Conservation (phyloP, 2,113 vertebrate genomes). For the Aplodontia rufa region DNA sequence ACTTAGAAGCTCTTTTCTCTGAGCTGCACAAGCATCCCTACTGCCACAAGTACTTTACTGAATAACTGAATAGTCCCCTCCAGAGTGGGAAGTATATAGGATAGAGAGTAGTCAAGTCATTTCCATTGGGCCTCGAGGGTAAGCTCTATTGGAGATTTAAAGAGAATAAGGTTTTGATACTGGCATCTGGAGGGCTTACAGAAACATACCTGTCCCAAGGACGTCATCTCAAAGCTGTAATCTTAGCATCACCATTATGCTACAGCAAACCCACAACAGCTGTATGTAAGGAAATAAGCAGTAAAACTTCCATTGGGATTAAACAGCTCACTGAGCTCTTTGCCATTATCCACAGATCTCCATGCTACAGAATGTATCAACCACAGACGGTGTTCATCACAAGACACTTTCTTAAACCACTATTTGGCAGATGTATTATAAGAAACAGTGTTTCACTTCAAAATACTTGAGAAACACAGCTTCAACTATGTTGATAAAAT, state of each 20-base stretch:
- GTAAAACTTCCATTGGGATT: neutral
- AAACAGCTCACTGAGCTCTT: neutral
- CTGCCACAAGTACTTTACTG: fast-evolving
- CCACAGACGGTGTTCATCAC: neutral
- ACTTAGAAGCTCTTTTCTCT: neutral
- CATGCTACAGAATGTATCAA: neutral
- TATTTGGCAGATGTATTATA: neutral
- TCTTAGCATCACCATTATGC: neutral
- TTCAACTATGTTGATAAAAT: neutral
- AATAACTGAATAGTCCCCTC: neutral
- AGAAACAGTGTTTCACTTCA: neutral
- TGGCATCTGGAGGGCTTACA: neutral
- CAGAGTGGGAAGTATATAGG: neutral
- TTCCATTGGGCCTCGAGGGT: fast-evolving
- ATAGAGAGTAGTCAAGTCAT: neutral
- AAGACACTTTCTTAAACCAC: neutral
- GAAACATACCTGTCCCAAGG: neutral
- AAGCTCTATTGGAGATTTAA: neutral
- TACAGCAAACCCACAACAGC: neutral
- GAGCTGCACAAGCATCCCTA: neutral
- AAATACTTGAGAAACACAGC: neutral
- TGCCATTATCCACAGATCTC: neutral
- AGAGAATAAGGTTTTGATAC: neutral
- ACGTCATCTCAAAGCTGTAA: neutral
- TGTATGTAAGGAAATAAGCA: neutral